Evolutionary conservation across 2,888 invertebrate genomes (phyloP).

Genomic region (Clanis bilineata): DNA sequence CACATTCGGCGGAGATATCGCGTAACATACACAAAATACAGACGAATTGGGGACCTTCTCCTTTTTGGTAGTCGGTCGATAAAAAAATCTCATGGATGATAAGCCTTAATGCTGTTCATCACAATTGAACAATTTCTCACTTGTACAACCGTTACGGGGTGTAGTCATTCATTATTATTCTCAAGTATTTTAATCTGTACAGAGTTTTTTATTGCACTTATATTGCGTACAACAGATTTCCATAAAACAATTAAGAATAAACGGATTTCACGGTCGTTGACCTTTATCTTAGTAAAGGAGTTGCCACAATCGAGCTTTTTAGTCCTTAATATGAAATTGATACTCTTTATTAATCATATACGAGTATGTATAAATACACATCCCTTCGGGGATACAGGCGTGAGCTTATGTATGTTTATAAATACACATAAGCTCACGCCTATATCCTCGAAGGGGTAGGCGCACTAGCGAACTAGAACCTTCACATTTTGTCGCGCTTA

Average conservation of each 20-base stretch:
- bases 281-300: constrained; percentile 17
- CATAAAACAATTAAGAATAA: constrained; percentile 26
- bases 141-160: constrained; percentile 6
- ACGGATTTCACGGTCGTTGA: constrained; percentile 24
- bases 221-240: constrained; percentile 14
- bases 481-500: too few species aligned
- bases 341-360: too few species aligned
- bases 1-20: too few species aligned
- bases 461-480: too few species aligned
- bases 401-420: too few species aligned
- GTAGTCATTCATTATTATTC: constrained; percentile 14
- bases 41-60: too few species aligned
- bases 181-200: constrained; percentile 13
- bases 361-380: too few species aligned
- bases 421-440: too few species aligned
- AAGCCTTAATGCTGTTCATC: not conserved
- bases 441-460: too few species aligned
- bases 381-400: too few species aligned
- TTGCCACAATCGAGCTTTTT: not conserved
- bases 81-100: not conserved
- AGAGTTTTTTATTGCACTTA: constrained; percentile 14
- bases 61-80: not conserved
- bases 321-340: too few species aligned
- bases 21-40: too few species aligned
- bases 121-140: not conserved